These are phyloP conservation scores for Yponomeuta sedellus DNA, from an alignment of 2,888 invertebrate genomes.

Conservation along the genomic window DNA sequence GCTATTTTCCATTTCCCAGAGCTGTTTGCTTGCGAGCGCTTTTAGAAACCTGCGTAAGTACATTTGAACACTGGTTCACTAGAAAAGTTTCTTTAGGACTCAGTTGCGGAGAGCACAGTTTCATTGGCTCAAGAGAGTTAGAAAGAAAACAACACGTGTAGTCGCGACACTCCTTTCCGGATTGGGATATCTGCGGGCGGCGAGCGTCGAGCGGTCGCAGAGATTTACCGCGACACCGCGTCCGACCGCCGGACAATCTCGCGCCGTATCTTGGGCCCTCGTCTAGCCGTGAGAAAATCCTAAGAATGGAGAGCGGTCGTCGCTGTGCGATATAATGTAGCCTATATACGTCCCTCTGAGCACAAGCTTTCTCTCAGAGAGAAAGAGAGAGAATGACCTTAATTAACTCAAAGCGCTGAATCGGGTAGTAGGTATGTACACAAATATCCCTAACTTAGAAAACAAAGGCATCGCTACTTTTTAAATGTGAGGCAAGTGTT, in stretches of 20 bases:
- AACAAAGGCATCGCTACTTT: no score
- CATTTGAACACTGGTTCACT: neutral
- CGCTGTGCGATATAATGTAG: neutral
- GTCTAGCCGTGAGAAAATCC: constrained; percentile 1
- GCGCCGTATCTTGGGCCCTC: neutral
- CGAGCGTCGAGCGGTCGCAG: constrained; percentile 28
- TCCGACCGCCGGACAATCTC: neutral
- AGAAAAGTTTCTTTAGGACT: neutral
- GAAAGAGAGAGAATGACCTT: no score
- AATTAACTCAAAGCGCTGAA: no score
- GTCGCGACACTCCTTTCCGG: constrained; percentile 21
- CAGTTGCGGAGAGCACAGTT: neutral
- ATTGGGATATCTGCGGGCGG: constrained; percentile 22
- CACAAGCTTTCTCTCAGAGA: no score
- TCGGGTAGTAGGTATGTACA: no score
- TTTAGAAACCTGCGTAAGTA: neutral
- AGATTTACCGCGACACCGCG: constrained; percentile 51
- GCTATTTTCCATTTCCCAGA: neutral
- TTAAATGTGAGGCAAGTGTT: no score
- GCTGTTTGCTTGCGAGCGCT: neutral
- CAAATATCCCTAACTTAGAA: neutral
- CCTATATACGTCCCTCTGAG: neutral
- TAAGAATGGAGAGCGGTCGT: neutral
- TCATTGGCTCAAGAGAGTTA: neutral
- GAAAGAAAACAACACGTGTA: constrained; percentile 7